Percentiles rank a stretch among this genome's conserved stretches.
phyloP scores from a whole-genome alignment of 1,140 invertebrate species.

The Brachionus rubens region DNA sequence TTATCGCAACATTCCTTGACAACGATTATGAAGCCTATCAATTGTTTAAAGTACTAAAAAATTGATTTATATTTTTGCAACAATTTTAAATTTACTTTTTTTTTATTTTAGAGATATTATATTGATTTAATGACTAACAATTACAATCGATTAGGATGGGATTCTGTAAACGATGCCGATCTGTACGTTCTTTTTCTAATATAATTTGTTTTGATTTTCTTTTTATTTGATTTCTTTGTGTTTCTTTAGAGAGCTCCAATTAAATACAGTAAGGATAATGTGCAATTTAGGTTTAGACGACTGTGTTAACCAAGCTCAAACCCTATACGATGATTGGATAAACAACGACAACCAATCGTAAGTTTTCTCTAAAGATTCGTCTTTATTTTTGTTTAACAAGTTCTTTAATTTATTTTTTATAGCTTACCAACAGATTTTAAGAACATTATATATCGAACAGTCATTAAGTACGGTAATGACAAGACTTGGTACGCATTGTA shows the following conservation, averaged over 20 bases:
- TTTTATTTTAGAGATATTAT: not conserved
- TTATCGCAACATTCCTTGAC: not conserved
- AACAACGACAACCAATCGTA: not conserved
- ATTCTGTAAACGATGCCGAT: not conserved
- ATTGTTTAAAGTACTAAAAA: not conserved
- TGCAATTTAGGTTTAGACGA: slow-evolving; percentile 20
- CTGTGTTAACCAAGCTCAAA: slow-evolving; percentile 3
- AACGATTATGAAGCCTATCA: not conserved
- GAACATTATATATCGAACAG: slow-evolving; percentile 20
- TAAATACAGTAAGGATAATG: not conserved
- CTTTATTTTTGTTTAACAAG: too few relatives aligned
- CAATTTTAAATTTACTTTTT: not conserved
- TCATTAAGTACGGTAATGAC: slow-evolving; percentile 1
- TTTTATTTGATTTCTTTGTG: not conserved
- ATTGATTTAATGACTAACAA: slow-evolving; percentile 1
- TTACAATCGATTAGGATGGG: slow-evolving; percentile 4
- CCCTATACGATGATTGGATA: slow-evolving; percentile 1
- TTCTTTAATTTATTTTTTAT: too few relatives aligned
- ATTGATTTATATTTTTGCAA: not conserved
- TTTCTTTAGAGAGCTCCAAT: slow-evolving; percentile 29
- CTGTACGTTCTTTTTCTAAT: not conserved
- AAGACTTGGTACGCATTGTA: slow-evolving; percentile 20
- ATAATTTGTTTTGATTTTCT: not conserved
- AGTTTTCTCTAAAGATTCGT: too few relatives aligned
- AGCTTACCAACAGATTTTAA: too few relatives aligned